Percentiles rank a stretch among this genome's conserved stretches.
These are phyloP conservation scores for Drosophila recens DNA, from an alignment of 2,888 invertebrate species.

Conservation along the genomic window DNA sequence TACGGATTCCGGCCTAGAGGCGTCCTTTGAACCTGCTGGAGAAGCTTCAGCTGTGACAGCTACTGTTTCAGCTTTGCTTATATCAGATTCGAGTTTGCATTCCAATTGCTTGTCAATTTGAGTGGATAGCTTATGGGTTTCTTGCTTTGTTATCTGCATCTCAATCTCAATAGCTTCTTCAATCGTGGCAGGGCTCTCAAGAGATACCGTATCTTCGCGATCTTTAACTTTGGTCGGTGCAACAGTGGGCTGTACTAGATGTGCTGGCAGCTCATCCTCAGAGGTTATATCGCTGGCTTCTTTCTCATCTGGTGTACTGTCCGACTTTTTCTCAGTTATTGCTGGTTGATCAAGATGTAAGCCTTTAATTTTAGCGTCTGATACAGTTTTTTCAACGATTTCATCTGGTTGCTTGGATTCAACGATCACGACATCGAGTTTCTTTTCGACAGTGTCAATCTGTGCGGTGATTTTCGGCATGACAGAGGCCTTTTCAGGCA, in stretches of 20 bases:
- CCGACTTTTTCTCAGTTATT: constrained; percentile 61
- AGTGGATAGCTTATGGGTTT: constrained; percentile 43
- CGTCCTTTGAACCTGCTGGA: constrained; percentile 19
- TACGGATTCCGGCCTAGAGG: no score
- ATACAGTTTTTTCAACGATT: neutral
- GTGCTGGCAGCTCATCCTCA: constrained; percentile 83
- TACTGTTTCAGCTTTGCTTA: constrained; percentile 15
- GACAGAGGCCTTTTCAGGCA: constrained; percentile 13
- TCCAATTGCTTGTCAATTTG: constrained; percentile 21
- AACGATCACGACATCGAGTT: neutral
- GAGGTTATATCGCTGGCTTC: constrained; percentile 84
- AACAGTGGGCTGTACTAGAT: constrained; percentile 52
- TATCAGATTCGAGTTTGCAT: neutral
- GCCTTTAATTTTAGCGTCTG: constrained; percentile 1
- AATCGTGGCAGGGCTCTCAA: constrained; percentile 84
- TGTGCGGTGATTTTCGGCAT: neutral
- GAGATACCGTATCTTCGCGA: constrained; percentile 80
- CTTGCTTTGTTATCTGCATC: constrained; percentile 66
- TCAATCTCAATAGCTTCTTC: constrained; percentile 84
- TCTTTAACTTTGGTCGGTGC: constrained; percentile 70
- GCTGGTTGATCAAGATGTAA: constrained; percentile 2
- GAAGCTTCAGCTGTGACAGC: constrained; percentile 31
- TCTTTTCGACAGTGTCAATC: constrained; percentile 1
- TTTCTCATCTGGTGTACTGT: constrained; percentile 79
- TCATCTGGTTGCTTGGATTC: constrained; percentile 5